Base-by-base conservation (phyloP, 2,797 vertebrate genomes). In the Eulemur albifrons region DNA sequence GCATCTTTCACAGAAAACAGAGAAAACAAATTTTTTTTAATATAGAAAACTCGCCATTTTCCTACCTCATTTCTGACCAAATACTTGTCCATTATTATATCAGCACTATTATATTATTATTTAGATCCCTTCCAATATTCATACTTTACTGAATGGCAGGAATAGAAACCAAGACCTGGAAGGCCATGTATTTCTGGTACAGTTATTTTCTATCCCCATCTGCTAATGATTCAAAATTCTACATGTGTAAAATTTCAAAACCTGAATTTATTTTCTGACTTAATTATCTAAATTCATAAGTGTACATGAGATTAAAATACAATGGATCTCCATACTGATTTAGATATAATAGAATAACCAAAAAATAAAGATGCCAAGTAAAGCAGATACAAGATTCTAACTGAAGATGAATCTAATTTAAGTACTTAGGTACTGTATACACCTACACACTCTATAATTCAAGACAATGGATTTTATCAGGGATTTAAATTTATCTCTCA, bases 371-470 rank as follows among this genome's bases (percentile, higher is more conserved):
- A 73, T 83, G 30, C 75, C 72, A 96, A 59, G 38, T 80, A 96
- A 69, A 94, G 50, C n/a, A 95, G 13, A 92, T 17, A 88, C 3
- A 85, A 70, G 80, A 84, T 63, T 94, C 90, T 96, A 97, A 92
- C 61, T 91, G 70, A 80, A 91, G 40, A 90, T 72, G 14, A 77
- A 61, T 54, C 45, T 73, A 95, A 82, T 48, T 77, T 94, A 81
- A 69, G 35, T 86, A 75, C 84, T 57, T 59, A 87, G 54, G 38
- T 59, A 83, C 13, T 76, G 7, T 65, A n/a, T 32, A 94, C 70
- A 73, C 12, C 67, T 96, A 82, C 9, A 59, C 2, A 61, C 25
- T 86, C 73, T 76, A 52, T 88, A 85, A 85, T n/a, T 38, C 25
- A 93, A 95, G 67, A 88, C 48, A 93, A 96, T 45, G 9, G 13